phyloP scores from a whole-genome alignment of 2,888 invertebrate genomes.

The Phengaris alcon region DNA sequence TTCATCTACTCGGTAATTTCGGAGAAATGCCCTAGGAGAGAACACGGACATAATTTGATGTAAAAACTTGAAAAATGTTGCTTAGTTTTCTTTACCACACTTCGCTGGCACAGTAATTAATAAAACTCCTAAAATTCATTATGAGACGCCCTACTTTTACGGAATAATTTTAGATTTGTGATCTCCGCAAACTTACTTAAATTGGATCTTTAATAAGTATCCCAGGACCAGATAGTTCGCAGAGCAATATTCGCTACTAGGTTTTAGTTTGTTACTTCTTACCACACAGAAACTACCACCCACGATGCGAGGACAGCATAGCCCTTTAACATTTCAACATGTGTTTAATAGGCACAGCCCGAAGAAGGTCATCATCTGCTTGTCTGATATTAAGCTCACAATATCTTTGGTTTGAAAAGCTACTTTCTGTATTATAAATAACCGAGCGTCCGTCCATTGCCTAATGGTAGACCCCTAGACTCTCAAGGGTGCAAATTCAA shows the following conservation, averaged over 20 bases:
- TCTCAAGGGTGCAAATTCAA: no score
- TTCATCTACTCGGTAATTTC: constrained; percentile 3
- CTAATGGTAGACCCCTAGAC: no score
- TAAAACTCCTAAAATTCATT: not conserved
- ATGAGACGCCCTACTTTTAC: not conserved
- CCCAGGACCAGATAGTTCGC: not conserved
- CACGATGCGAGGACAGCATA: not conserved
- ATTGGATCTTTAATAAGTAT: no score
- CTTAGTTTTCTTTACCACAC: constrained; percentile 1
- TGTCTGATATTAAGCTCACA: not conserved
- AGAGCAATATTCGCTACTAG: not conserved
- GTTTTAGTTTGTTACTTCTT: not conserved
- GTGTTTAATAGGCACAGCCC: not conserved
- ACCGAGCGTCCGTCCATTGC: no score
- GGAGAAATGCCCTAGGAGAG: constrained; percentile 17
- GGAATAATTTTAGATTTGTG: not conserved
- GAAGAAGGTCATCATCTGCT: constrained; percentile 3
- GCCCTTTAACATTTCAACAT: not conserved
- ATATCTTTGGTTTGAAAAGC: not conserved
- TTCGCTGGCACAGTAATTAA: constrained; percentile 1
- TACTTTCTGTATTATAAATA: not conserved
- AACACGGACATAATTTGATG: not conserved
- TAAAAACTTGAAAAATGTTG: constrained; percentile 2
- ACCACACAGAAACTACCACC: not conserved
- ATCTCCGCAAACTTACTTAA: no score